Base-by-base conservation (phyloP, 2,797 vertebrate genomes). In the Xiphorhynchus erythropygius region DNA sequence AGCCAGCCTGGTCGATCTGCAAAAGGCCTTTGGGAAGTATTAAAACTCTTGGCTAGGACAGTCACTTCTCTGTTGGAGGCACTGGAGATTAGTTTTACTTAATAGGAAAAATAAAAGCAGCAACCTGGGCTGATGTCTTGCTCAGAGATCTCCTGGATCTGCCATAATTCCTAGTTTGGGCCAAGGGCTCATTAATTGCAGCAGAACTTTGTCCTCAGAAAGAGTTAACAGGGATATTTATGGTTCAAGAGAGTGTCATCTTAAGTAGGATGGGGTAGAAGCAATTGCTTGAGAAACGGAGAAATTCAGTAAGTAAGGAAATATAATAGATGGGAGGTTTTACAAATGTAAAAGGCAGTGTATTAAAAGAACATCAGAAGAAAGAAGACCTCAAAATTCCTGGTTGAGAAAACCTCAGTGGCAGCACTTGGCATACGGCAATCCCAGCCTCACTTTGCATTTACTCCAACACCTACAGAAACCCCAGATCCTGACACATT, bases 11-110 rank as follows among this genome's bases (percentile, higher is more conserved):
- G 39, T 59, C 60, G 77, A 84, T 65, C 63, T 82, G 84, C 56
- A 80, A 75, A 91, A 93, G 33, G 46, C 69, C 56, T 68, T 88
- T 86, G 63, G 92, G 89, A 96, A 85, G 62, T 30, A 65, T 83
- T 89, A 70, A 92, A 82, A 78, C 77, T 62, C 52, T 78, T 92
- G 96, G 89, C 70, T 52, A 35, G 30, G 46, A 35, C 73, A n/a
- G 25, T 64, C 56, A 44, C 42, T 42, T 62, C 62, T 94, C 92
- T 14, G 25, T 80, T 82, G 68, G 93, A 85, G 30, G 63, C 37
- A 82, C 65, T 74, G 28, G 42, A 77, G 56, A 52, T 30, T 64
- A 5, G 14, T 83, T 91, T 92, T 85, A 53, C 25, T 50, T 57
- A 68, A 62, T 27, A 69, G 65, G 62, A 76, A 76, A 88, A 93